Base-by-base conservation (phyloP, 2,113 vertebrate species). In the Cranoglanis bouderius region DNA sequence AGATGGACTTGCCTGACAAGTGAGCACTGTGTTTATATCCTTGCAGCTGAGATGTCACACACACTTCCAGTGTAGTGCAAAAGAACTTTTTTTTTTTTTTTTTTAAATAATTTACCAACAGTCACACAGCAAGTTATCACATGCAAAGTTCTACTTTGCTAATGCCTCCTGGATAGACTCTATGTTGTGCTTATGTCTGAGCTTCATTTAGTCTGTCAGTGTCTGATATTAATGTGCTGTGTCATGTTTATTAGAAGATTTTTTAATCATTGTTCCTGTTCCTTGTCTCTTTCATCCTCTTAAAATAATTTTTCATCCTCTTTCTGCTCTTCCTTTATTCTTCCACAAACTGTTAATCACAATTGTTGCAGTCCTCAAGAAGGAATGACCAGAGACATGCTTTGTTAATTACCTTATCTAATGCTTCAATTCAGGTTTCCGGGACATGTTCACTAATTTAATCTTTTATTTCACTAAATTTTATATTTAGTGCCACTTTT, bases 121-220 rank as follows among this genome's bases (percentile, higher is more conserved):
- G 93, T 94, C 92, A 94, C 93, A 93, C 93, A 93, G 92, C 89
- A 91, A 93, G 91, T 94, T 93, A 90, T 94, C 95, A 93, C 96
- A 94, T 93, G 96, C 96, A 95, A 93, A 96, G 95, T 96, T 97
- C 95, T 94, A 96, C 95, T 96, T 94, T 96, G 95, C 95, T 94
- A 96, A 94, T 92, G 94, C 93, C 94, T 93, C 91, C 2, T 92
- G 94, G 94, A 90, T 90, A 89, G 92, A 93, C 91, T 80, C 90
- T 92, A 88, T 94, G 91, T 90, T 93, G 93, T 94, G 92, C 94
- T 94, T 93, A 94, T 92, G 93, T 95, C 92, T 94, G 94, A 94
- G 94, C 92, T 92, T 93, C 94, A 94, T 93, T 92, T 88, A 93
- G 90, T 93, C 92, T 94, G 93, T 96, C 94, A 93, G 32, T 92